These are phyloP conservation scores for Drosophila ochracea DNA, from an alignment of 2,888 invertebrate genomes.

Conservation along the genomic window DNA sequence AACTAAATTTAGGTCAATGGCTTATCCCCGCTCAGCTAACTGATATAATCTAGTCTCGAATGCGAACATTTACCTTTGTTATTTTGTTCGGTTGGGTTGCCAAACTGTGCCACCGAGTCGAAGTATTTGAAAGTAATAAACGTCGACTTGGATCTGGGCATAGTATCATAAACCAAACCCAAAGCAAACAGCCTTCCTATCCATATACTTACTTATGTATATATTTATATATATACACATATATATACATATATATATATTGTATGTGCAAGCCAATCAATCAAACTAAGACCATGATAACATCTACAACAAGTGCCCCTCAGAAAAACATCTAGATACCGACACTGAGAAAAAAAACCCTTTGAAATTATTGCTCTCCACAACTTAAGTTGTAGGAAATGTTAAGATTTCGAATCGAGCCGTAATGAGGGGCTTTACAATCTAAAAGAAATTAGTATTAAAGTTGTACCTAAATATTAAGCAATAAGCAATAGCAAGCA, in stretches of 20 bases:
- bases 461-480: neutral
- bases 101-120: slow-evolving; percentile 47
- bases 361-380: neutral
- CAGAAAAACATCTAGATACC: slow-evolving; percentile 1
- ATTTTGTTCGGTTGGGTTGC: neutral
- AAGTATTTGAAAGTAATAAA: slow-evolving; percentile 46
- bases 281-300: slow-evolving; percentile 54
- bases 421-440: neutral
- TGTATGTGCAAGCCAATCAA: slow-evolving; percentile 60
- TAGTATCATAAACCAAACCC: slow-evolving; percentile 34
- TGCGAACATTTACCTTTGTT: neutral
- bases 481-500: neutral
- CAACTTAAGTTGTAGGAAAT: no score
- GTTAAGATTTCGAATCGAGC: no score
- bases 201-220: neutral
- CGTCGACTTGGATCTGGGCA: slow-evolving; percentile 24
- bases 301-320: slow-evolving; percentile 63
- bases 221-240: neutral
- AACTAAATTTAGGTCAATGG: slow-evolving; percentile 21
- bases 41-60: slow-evolving; percentile 23
- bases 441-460: neutral
- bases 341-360: neutral
- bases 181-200: slow-evolving; percentile 36
- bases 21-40: slow-evolving; percentile 14
- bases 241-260: neutral